Percentiles rank a stretch among this genome's conserved stretches.
phyloP scores from a whole-genome alignment of 2,113 vertebrate species.

The Rhinogobius similis region DNA sequence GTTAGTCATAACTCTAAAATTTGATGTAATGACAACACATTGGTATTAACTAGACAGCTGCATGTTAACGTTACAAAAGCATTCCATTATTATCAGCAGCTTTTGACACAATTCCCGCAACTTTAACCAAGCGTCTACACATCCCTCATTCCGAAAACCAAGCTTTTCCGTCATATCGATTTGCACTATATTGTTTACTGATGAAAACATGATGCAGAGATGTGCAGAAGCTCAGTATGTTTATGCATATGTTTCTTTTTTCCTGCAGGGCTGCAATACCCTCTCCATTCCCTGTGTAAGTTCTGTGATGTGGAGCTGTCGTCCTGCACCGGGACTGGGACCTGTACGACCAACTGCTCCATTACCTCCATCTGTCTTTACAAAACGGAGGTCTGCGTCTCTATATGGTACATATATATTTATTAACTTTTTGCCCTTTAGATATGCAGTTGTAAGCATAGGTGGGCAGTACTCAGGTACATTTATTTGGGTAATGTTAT shows the following conservation, averaged over 20 bases:
- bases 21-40: too few species aligned
- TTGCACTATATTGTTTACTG: neutral
- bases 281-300: constrained; percentile 74
- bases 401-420: constrained; percentile 85
- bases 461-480: too few species aligned
- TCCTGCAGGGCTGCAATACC: constrained; percentile 27
- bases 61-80: too few species aligned
- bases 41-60: too few species aligned
- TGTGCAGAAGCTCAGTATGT: neutral
- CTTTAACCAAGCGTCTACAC: too few species aligned
- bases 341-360: constrained; percentile 83
- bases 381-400: constrained; percentile 83
- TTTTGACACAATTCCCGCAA: too few species aligned
- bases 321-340: constrained; percentile 79
- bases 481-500: too few species aligned
- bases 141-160: too few species aligned
- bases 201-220: neutral
- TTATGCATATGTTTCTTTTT: constrained; percentile 15
- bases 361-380: constrained; percentile 81
- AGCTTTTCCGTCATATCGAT: too few species aligned
- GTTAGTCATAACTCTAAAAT: too few species aligned
- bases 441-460: neutral
- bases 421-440: neutral
- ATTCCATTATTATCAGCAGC: too few species aligned
- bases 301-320: constrained; percentile 85